Conservation (phyloP, 1,140 invertebrate genomes). For the roundworm (Caenorhabditis elegans) region DNA sequence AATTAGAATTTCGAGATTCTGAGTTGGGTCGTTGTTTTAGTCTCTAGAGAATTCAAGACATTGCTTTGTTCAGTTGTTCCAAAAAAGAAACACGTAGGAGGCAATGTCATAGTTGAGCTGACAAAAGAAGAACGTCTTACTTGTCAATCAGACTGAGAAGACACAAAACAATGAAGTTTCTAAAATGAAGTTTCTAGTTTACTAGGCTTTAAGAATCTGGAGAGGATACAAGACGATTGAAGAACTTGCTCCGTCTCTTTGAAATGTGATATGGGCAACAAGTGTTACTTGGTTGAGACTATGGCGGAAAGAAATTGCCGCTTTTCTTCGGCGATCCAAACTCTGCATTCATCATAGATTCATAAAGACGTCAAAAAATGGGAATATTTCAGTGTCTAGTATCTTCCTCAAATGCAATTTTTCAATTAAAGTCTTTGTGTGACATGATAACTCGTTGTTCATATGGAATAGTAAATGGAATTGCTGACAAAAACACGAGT, state of each 20-base stretch:
- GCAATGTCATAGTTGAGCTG: conserved; percentile 16
- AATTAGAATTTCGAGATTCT: conserved; percentile 24
- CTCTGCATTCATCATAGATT: background rate
- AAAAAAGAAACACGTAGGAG: background rate
- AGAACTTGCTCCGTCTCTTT: background rate
- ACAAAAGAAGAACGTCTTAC: background rate
- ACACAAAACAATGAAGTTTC: background rate
- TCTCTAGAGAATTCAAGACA: background rate
- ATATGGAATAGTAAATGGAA: background rate
- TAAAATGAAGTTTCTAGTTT: background rate
- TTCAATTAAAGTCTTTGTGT: too few relatives aligned
- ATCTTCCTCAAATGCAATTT: too few relatives aligned
- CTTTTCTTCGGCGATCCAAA: background rate
- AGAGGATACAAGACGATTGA: background rate
- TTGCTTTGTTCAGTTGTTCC: background rate
- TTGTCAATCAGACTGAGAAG: conserved; percentile 15
- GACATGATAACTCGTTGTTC: background rate
- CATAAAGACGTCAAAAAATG: background rate
- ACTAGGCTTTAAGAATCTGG: background rate
- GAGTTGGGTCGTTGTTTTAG: background rate
- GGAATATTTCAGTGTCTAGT: too few relatives aligned
- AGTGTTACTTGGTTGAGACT: background rate
- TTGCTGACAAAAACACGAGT: background rate
- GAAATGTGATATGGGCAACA: conserved; percentile 16
- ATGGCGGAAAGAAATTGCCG: background rate